A percentile compares a stretch with the other conserved stretches of the same genome.
Evolutionary conservation across 1,140 invertebrate genomes (phyloP).

Genomic region (Capitella teleta): DNA sequence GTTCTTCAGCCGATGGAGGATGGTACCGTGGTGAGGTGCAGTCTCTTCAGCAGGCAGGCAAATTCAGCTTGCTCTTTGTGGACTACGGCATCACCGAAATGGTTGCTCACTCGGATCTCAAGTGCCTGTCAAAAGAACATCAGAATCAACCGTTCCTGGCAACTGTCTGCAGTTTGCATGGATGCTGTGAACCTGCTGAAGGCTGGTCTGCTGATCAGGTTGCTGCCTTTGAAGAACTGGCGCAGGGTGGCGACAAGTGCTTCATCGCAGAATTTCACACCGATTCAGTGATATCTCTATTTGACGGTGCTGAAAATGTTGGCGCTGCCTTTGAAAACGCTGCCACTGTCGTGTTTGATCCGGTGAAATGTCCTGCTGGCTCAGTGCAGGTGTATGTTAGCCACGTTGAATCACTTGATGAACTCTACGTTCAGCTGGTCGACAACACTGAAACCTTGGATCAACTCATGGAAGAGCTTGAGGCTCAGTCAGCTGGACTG

Average conservation of each 20-base stretch:
- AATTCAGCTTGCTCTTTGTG: conserved; percentile 56
- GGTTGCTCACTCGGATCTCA: conserved; percentile 24
- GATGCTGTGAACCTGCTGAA: no score
- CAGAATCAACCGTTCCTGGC: no score
- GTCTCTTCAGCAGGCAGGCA: conserved; percentile 47
- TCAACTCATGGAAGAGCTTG: background rate
- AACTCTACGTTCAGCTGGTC: conserved; percentile 2
- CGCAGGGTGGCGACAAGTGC: no score
- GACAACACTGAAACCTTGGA: background rate
- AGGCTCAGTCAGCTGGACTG: background rate
- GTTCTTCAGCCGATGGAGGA: conserved; percentile 57
- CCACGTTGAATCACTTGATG: background rate
- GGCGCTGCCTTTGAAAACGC: no score
- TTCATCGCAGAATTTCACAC: no score
- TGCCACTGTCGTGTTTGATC: no score
- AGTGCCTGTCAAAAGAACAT: conserved; percentile 1
- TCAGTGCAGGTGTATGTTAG: background rate
- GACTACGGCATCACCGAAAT: conserved; percentile 66
- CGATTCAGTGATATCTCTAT: no score
- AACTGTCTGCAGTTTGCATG: no score
- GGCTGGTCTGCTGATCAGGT: no score
- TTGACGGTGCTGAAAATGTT: no score
- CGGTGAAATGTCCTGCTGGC: no score
- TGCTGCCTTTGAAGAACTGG: no score
- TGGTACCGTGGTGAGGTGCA: conserved; percentile 72